Percentiles rank a stretch among this genome's conserved stretches.
Evolutionary conservation across 2,888 invertebrate genomes (phyloP).

Genomic region (Leptura quadrifasciata): DNA sequence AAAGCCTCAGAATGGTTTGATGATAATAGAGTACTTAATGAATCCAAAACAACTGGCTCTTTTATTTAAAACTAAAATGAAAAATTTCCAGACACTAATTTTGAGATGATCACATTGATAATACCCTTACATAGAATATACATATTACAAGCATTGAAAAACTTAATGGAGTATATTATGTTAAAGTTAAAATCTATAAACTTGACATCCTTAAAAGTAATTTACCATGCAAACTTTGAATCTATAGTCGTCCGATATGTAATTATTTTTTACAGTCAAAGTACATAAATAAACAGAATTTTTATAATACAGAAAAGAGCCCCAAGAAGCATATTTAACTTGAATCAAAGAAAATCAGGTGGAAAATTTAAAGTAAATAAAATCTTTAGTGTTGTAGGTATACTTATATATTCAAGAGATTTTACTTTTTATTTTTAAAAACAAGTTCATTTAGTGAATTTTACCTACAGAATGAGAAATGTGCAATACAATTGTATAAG

Average conservation of each 20-base stretch:
- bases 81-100: no score
- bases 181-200: no score
- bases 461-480: neutral
- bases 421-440: neutral
- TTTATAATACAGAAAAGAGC: slow-evolving; percentile 4
- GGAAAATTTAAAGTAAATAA: slow-evolving; percentile 1
- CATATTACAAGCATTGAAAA: neutral
- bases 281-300: neutral
- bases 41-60: no score
- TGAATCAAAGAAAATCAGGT: neutral
- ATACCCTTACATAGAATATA: neutral
- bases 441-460: neutral
- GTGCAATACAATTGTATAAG: neutral
- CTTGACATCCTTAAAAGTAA: neutral
- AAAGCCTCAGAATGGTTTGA: no score
- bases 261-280: neutral
- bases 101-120: no score
- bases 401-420: slow-evolving; percentile 2
- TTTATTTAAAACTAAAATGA: no score
- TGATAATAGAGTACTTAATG: no score
- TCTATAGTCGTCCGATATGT: neutral
- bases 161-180: neutral
- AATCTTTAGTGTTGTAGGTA: neutral
- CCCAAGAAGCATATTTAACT: no score
- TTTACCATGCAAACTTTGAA: neutral